phyloP scores from a whole-genome alignment of 2,113 vertebrate genomes.

The Perognathus longimembris region DNA sequence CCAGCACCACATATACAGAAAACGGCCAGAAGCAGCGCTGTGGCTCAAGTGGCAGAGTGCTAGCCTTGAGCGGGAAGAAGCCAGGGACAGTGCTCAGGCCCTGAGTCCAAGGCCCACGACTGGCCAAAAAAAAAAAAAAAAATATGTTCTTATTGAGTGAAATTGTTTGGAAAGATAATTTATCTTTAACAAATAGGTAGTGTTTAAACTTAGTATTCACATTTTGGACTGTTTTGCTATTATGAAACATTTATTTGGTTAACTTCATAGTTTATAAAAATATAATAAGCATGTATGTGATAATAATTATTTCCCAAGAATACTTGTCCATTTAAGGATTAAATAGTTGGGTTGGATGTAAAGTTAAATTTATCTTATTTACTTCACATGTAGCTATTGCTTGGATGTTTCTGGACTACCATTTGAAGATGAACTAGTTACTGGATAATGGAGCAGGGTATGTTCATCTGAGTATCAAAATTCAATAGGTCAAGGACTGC shows the following conservation, averaged over 20 bases:
- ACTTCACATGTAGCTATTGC: slow-evolving; percentile 5
- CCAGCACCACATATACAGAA: too few species aligned
- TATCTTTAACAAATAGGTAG: slow-evolving; percentile 5
- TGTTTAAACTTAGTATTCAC: not conserved
- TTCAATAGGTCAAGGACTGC: not conserved
- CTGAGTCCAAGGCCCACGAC: too few species aligned
- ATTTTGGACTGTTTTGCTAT: slow-evolving; percentile 10
- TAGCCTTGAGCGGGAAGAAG: too few species aligned
- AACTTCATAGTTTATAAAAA: not conserved
- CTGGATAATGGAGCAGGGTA: not conserved
- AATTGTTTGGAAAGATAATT: slow-evolving; percentile 24
- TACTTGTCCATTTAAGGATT: not conserved
- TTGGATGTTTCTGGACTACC: not conserved
- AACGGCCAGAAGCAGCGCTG: too few species aligned
- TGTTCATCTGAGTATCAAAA: not conserved
- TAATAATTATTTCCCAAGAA: not conserved
- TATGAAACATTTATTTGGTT: slow-evolving; percentile 3
- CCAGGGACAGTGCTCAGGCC: too few species aligned
- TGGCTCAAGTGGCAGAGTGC: too few species aligned
- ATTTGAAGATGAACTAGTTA: not conserved
- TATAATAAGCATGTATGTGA: not conserved
- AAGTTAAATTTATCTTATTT: slow-evolving; percentile 26
- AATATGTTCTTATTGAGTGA: not conserved
- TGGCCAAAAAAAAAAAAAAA: too few species aligned
- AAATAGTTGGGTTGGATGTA: slow-evolving; percentile 2